Base-by-base conservation (phyloP, 37 sponge, comb jelly and placozoan genomes). In the Chondrilla cf. caribensis region DNA sequence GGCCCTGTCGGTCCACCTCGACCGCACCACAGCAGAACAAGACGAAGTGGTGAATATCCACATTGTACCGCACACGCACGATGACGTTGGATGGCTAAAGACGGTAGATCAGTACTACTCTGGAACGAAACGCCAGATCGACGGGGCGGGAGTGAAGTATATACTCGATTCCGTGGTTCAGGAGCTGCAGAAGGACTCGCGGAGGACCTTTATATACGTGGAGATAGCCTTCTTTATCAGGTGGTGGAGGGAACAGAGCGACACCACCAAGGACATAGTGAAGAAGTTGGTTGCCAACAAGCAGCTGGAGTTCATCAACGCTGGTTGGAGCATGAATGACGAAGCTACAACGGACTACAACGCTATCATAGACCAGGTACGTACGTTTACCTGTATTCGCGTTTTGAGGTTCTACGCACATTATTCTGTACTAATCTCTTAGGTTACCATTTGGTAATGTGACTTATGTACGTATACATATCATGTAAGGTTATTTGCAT, bases 61-160 rank as follows among this genome's bases (percentile, higher is more conserved):
- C 77, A 44, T 98, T 14, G 99, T 98, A 0, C 89, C 94, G 0
- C 99, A 98, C 84, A 98, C 99, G 0, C 99, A 98, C 71, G 96
- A 98, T 67, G 99, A 98, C 58, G 95, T 94, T 7, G 99, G 99
- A 17, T 98, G 99, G 99, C 84, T 94, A 57, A 94, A 94, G 73
- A 98, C 99, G 0, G 88, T 95, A 58, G 99, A 98, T 58, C 87
- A 98, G 77, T 98, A 98, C 70, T 98, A 87, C 68, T 95, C 93
- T 70, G 96, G 95, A 79, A 83, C 87, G 21, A 51, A 87, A 8
- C 60, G 55, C 19, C 55, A 11, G 38, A 87, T 91, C 37, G 81
- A 87, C 51, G 60, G 38, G 15, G 91, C 87, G 38, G 91, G 87
- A 33, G 96, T 95, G 2, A 89, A 92, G 78, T 95, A 92, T 42